Evolutionary conservation across 37 sponge, comb jelly and placozoan species (phyloP).

Genomic region (Spongilla lacustris): DNA sequence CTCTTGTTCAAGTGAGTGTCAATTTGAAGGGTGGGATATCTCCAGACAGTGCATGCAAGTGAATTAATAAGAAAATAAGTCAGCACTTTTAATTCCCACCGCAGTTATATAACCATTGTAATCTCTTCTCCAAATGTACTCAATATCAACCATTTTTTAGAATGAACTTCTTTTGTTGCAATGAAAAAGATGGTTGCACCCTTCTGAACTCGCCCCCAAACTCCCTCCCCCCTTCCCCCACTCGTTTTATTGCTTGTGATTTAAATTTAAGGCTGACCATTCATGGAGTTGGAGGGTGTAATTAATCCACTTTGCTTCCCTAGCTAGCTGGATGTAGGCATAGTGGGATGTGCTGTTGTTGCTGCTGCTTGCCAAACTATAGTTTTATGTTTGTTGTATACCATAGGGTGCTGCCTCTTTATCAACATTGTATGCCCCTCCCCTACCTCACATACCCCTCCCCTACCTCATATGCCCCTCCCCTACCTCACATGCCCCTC

Average conservation of each 20-base stretch:
- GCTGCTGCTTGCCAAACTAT: too few relatives aligned
- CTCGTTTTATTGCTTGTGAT: neutral
- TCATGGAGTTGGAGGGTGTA: neutral
- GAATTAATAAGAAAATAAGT: neutral
- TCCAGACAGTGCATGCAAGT: neutral
- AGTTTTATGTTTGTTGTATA: too few relatives aligned
- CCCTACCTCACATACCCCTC: neutral
- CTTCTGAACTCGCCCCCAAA: neutral
- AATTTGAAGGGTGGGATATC: neutral
- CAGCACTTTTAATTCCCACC: too few relatives aligned
- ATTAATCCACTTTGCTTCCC: too few relatives aligned
- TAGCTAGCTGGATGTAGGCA: too few relatives aligned
- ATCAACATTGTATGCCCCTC: too few relatives aligned
- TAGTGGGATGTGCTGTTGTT: too few relatives aligned
- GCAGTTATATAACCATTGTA: neutral
- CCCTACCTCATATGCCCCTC: neutral
- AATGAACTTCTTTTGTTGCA: neutral
- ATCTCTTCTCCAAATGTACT: neutral
- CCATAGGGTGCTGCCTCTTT: too few relatives aligned
- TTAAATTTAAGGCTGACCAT: too few relatives aligned
- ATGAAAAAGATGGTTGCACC: neutral
- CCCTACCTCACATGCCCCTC: neutral
- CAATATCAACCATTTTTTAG: too few relatives aligned
- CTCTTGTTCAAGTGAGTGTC: conserved; percentile 85
- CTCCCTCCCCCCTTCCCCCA: neutral